phyloP scores from a whole-genome alignment of 2,888 invertebrate genomes.

The Sisyra terminalis region DNA sequence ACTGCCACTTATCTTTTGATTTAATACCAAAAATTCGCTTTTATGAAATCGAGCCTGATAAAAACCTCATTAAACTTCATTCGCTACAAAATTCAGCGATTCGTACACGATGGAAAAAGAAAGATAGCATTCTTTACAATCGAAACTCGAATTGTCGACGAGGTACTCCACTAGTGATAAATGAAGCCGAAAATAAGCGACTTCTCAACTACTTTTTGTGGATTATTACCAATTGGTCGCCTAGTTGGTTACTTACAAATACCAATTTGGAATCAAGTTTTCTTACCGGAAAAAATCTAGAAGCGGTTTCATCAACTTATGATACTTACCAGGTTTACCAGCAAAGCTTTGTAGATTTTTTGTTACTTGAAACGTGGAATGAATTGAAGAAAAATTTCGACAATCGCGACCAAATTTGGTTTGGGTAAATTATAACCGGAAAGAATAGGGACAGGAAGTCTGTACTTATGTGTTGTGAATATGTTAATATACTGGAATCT shows the following conservation, averaged over 20 bases:
- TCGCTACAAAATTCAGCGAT: too few species aligned
- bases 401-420: too few species aligned
- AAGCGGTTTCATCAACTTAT: neutral
- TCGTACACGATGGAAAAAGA: too few species aligned
- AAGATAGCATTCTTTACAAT: too few species aligned
- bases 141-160: too few species aligned
- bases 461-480: too few species aligned
- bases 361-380: constrained; percentile 1
- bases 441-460: too few species aligned
- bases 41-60: neutral
- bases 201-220: neutral
- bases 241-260: neutral
- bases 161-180: too few species aligned
- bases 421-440: too few species aligned
- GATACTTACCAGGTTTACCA: neutral
- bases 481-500: too few species aligned
- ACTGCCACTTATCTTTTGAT: neutral
- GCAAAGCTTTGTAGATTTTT: neutral
- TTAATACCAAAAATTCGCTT: neutral
- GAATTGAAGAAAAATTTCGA: neutral
- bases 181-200: too few species aligned
- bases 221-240: neutral
- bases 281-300: neutral
- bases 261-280: neutral
- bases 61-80: neutral